Evolutionary conservation across 2,797 vertebrate species (phyloP).

Genomic region (Pseudotriccus pelzelni): DNA sequence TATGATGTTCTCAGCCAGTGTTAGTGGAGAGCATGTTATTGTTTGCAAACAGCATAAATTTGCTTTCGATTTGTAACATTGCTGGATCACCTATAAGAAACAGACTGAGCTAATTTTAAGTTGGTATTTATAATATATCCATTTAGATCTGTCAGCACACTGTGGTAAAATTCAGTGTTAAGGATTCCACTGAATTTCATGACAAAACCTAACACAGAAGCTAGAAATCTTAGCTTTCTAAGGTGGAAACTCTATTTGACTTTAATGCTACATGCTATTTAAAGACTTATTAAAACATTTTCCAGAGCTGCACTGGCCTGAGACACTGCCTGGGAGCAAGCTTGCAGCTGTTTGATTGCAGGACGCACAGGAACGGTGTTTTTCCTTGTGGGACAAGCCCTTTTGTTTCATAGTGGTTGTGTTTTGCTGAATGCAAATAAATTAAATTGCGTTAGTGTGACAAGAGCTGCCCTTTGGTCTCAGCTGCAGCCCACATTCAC

Average conservation of each 20-base stretch:
- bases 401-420: background rate
- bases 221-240: background rate
- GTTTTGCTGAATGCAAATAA: background rate
- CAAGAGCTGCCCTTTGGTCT: background rate
- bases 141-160: background rate
- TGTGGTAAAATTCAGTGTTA: background rate
- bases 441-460: background rate
- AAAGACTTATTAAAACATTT: background rate
- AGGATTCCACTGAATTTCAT: background rate
- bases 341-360: background rate
- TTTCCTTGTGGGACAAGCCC: background rate
- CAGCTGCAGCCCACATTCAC: background rate
- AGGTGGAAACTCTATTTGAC: background rate
- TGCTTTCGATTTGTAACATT: background rate
- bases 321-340: background rate
- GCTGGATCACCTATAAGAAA: background rate
- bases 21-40: background rate
- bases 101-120: background rate
- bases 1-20: background rate
- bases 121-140: background rate
- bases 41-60: background rate
- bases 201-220: background rate
- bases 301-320: background rate
- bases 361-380: background rate
- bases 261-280: background rate